Conservation (phyloP, 2,113 vertebrate species). For the Malurus cyaneus region DNA sequence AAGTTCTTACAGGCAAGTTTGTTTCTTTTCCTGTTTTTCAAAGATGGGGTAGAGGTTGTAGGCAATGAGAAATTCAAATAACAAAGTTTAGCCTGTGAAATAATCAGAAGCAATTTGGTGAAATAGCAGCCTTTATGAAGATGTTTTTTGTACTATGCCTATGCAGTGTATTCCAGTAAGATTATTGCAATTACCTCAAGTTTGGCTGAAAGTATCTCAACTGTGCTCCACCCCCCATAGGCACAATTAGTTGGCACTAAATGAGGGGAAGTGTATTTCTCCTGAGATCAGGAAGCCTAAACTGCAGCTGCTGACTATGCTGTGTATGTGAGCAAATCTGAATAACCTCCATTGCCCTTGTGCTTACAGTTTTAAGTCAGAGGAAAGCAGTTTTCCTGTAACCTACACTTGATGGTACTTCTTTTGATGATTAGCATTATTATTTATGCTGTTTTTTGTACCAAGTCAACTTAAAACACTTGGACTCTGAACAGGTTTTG, state of each 20-base stretch:
- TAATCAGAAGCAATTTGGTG: neutral
- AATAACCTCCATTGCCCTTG: neutral
- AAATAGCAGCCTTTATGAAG: neutral
- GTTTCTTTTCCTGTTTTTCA: neutral
- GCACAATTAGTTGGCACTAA: neutral
- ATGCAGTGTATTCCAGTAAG: neutral
- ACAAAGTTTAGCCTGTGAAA: neutral
- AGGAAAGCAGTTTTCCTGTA: constrained; percentile 42
- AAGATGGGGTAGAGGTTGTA: neutral
- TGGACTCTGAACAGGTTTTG: constrained; percentile 15
- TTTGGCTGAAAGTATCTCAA: neutral
- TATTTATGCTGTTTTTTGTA: constrained; percentile 36
- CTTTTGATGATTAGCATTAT: neutral
- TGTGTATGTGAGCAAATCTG: neutral
- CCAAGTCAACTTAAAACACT: constrained; percentile 38
- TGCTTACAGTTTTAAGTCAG: neutral
- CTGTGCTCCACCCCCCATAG: neutral
- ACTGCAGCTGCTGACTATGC: neutral
- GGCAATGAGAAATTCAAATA: neutral
- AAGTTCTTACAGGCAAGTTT: neutral
- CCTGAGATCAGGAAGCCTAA: neutral
- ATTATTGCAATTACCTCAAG: neutral
- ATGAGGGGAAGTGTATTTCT: neutral
- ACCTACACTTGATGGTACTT: neutral
- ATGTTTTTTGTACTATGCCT: neutral